phyloP scores from a whole-genome alignment of 1,140 invertebrate species.

The Theocolax elegans region DNA sequence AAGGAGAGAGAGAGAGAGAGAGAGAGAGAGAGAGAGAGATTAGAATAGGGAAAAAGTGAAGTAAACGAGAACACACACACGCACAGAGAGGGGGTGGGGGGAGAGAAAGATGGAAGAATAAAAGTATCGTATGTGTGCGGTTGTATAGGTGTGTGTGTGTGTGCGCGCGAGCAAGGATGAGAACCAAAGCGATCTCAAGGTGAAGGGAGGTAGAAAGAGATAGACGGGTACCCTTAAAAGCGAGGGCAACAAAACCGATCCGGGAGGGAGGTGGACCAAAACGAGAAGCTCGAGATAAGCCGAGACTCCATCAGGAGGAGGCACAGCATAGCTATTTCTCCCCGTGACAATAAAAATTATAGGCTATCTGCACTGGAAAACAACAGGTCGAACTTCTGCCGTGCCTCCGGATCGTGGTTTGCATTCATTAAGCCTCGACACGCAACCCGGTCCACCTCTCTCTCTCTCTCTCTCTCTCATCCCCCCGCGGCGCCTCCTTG shows the following conservation, averaged over 20 bases:
- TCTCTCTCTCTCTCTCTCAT: slow-evolving; percentile 41
- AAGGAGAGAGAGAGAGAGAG: slow-evolving; percentile 30
- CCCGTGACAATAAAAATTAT: slow-evolving; percentile 76
- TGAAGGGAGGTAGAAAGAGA: neutral
- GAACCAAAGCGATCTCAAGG: too few species aligned
- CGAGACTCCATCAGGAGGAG: slow-evolving; percentile 38
- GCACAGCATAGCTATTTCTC: slow-evolving; percentile 71
- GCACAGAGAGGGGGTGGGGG: slow-evolving; percentile 14
- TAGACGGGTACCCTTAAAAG: slow-evolving; percentile 44
- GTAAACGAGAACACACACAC: slow-evolving; percentile 4
- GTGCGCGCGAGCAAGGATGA: slow-evolving; percentile 26
- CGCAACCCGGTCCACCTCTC: slow-evolving; percentile 63
- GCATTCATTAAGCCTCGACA: slow-evolving; percentile 74
- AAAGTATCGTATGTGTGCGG: too few species aligned
- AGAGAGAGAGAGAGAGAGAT: slow-evolving; percentile 37
- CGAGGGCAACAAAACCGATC: slow-evolving; percentile 65
- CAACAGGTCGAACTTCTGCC: slow-evolving; percentile 67
- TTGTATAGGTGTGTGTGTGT: too few species aligned
- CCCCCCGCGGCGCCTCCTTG: slow-evolving; percentile 26
- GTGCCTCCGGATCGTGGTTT: slow-evolving; percentile 69
- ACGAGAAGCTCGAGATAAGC: slow-evolving; percentile 63
- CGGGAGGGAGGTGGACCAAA: slow-evolving; percentile 61
- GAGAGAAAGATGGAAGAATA: slow-evolving; percentile 28
- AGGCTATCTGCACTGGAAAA: slow-evolving; percentile 74
- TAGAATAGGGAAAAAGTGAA: slow-evolving; percentile 36